Base-by-base conservation (phyloP, 2,797 vertebrate species). In the Hapalemur alaotrensis region DNA sequence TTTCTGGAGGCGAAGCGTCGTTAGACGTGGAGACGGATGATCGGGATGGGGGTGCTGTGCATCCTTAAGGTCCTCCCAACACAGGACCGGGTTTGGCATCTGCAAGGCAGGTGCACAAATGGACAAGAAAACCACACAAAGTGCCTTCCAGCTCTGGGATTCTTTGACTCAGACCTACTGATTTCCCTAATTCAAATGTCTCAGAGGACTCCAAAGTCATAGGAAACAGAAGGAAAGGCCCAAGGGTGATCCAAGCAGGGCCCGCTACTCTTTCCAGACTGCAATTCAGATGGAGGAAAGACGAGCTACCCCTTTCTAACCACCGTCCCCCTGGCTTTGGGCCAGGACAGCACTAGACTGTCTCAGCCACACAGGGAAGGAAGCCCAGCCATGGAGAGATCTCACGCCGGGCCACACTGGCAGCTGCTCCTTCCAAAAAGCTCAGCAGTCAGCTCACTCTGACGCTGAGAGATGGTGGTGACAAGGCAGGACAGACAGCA, bases 401-500 rank as follows among this genome's bases (percentile, higher is more conserved):
- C 35, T 41, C 12, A 11, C 1, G 2, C 76, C 0, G 0, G 79
- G 67, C 78, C 43, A 92, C 52, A 13, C 52, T 14, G 46, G 78
- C 46, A 79, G 86, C 72, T 32, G 48, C 30, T 78, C 57, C 75
- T 83, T 67, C 72, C 52, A 25, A 69, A 80, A 28, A 75, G 48
- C 32, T 75, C 50, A 14, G 43, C 23, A 25, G 32, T 82, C 13
- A 5, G 79, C 14, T 93, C 50, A 32, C 20, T 54, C 50, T 30
- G 48, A 61, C 13, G 7, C 38, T 15, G 54, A 87, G 41, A 80
- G 57, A 59, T 46, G 0, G 0, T 6, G 43, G 32, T 84, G 54
- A 83, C 4, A 4, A 96, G 80, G 75, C 48, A 81, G 72, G 95
- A 89, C 57, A 89, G 72, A 91, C 79, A 90, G 87, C 70, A 95